Evolutionary conservation across 2,113 vertebrate species (phyloP).

Genomic region (Balaeniceps rex): DNA sequence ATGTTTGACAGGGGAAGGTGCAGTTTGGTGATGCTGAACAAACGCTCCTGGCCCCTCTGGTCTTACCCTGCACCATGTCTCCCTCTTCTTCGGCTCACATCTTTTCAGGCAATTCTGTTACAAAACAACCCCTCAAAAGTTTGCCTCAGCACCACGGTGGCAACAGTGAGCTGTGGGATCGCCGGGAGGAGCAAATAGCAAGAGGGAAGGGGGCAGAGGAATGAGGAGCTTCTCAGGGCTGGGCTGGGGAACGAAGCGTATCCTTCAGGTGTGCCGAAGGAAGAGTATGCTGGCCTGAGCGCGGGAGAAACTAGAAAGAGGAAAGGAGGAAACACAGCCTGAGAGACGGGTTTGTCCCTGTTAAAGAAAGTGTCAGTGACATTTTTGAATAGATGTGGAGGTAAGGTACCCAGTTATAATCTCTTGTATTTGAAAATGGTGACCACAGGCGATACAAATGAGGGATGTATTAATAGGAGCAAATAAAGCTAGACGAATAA

Average conservation of each 20-base stretch:
- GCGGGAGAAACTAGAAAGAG: not conserved
- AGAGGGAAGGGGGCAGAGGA: not conserved
- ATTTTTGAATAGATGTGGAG: not conserved
- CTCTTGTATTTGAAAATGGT: not conserved
- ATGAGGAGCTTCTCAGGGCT: accelerated
- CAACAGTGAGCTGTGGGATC: not conserved
- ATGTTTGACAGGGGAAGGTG: not conserved
- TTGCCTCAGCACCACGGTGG: not conserved
- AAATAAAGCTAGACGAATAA: not conserved
- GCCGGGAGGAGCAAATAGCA: accelerated
- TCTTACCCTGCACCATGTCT: not conserved
- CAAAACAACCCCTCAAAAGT: not conserved
- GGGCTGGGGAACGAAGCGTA: accelerated
- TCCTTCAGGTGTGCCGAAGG: too few relatives aligned
- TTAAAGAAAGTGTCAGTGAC: not conserved
- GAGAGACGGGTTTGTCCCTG: accelerated
- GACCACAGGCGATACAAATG: not conserved
- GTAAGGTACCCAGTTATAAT: not conserved
- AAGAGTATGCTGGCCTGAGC: not conserved
- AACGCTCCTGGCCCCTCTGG: accelerated
- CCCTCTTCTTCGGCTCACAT: not conserved
- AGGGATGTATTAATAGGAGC: not conserved
- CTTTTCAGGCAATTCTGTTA: not conserved
- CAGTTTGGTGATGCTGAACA: not conserved
- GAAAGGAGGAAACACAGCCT: not conserved